Evolutionary conservation across 1,140 invertebrate species (phyloP), one percentile per base, ranked within the genome.

Genomic region (Subanguina moxae): DNA sequence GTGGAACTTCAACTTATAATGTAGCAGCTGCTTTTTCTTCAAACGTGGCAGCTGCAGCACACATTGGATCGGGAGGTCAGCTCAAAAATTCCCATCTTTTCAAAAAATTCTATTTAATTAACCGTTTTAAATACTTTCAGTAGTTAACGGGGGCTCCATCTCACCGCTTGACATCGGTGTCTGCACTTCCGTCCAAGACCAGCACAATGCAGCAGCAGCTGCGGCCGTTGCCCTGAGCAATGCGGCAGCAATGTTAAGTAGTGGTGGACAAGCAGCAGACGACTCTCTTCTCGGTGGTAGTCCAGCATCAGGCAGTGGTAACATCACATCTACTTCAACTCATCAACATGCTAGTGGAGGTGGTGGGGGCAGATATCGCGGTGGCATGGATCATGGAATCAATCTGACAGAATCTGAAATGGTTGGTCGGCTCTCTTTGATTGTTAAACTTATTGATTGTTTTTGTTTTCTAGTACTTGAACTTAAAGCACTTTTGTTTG

Each of bases 351-450:
- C n/a, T 19, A 52, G 23, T 52, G n/a, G n/a, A 5, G n/a, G 23
- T 7, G 48, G 48, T 3, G 48, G 48, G 8, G 32, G 32, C 32
- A 52, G 48, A 25, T n/a, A 45, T 45, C 11, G 43, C 11, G n/a
- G n/a, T n/a, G n/a, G n/a, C 43, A 45, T n/a, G 11, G 63, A 52
- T 13, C 42, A 48, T 21, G 64, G 25, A 1, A 65, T 65, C 48
- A 65, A 65, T 30, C 27, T 65, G 48, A 65, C 64, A 1, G 64
- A 65, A n/a, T 65, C 64, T 42, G 64, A 65, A 28, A 65, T 65
- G 64, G 64, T 65, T 1, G 21, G 62, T 25, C 13, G 1, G 32
- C 19, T 52, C 3, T 52, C 17, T 7, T 52, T 25, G 23, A 19
- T 21, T 25, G 17, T 3, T 3, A 11, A 5, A 8, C 3, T 52